Evolutionary conservation across 2,888 invertebrate genomes (phyloP).

Genomic region (Drosophila longiperda): DNA sequence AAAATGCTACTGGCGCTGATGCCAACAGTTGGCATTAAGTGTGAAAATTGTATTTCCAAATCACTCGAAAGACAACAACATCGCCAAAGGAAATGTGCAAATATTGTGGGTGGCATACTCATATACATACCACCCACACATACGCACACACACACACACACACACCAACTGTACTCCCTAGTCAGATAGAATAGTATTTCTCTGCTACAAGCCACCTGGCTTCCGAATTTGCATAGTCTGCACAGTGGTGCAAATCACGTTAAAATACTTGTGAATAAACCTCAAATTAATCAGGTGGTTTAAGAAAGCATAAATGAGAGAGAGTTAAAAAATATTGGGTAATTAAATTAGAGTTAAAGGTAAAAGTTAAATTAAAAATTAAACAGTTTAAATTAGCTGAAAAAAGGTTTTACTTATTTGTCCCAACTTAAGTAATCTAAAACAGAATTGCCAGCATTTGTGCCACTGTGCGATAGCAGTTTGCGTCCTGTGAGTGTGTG

Average conservation of each 20-base stretch:
- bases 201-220: constrained; percentile 57
- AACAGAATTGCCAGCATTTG: background rate
- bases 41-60: constrained; percentile 79
- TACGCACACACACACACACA: background rate
- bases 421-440: background rate
- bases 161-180: constrained; percentile 1
- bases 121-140: background rate
- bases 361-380: too few species aligned
- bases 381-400: background rate
- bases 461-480: constrained; percentile 35
- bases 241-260: constrained; percentile 42
- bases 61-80: constrained; percentile 63
- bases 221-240: constrained; percentile 63
- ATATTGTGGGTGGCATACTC: constrained; percentile 62
- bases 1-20: constrained; percentile 9
- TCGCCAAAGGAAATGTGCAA: constrained; percentile 72
- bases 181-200: constrained; percentile 41
- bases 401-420: background rate
- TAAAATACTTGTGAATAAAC: background rate
- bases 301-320: background rate
- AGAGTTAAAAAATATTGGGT: background rate
- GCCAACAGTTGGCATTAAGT: constrained; percentile 73
- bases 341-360: background rate
- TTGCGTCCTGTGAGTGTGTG: background rate
- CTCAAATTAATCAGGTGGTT: background rate